Conservation (phyloP, 1,140 invertebrate species). For the Trinorchestia longiramus region DNA sequence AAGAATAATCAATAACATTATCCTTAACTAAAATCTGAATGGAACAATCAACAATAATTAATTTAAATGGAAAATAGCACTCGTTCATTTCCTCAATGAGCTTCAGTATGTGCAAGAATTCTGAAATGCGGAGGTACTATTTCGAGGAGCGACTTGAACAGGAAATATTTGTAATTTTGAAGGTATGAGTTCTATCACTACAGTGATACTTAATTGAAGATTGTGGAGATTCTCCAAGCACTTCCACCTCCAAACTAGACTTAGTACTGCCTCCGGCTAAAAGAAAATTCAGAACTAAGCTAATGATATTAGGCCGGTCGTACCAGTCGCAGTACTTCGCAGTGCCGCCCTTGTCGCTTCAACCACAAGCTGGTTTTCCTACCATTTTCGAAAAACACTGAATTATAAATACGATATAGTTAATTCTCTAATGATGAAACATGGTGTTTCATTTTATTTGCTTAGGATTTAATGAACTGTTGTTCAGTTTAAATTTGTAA, state of each 20-base stretch:
- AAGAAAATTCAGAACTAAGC: too few species aligned
- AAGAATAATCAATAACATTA: background rate
- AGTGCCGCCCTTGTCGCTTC: too few species aligned
- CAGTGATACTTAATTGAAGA: background rate
- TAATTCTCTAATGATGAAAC: too few species aligned
- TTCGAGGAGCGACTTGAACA: background rate
- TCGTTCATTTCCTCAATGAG: background rate
- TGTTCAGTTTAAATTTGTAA: too few species aligned
- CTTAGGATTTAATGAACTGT: too few species aligned
- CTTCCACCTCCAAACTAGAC: background rate
- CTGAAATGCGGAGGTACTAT: background rate
- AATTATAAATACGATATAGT: too few species aligned
- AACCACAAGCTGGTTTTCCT: too few species aligned
- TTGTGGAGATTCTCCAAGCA: background rate
- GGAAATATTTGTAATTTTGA: background rate
- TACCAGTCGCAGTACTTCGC: too few species aligned
- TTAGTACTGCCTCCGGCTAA: too few species aligned
- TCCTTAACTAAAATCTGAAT: background rate
- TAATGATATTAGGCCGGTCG: too few species aligned
- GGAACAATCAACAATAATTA: background rate
- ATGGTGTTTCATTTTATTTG: too few species aligned
- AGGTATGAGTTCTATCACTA: background rate
- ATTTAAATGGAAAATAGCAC: background rate
- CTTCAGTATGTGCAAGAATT: background rate
- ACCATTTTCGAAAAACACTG: too few species aligned